Evolutionary conservation across 2,888 invertebrate genomes (phyloP).

Genomic region (Microctonus hyperodae): DNA sequence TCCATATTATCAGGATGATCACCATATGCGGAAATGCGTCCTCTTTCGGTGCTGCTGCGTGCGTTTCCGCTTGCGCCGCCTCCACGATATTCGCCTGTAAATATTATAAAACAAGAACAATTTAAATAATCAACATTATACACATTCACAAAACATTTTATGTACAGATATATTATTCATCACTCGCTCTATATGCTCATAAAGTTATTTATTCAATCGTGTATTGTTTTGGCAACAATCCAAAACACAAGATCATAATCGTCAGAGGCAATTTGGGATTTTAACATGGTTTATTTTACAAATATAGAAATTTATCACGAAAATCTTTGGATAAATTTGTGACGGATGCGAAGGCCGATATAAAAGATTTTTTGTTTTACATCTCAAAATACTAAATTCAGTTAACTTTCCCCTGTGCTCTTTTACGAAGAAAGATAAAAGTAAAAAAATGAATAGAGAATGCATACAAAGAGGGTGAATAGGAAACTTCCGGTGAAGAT

Average conservation of each 20-base stretch:
- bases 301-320: background rate
- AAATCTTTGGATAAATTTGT: conserved; percentile 5
- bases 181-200: background rate
- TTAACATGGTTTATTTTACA: background rate
- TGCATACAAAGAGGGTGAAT: background rate
- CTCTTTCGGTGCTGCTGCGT: conserved; percentile 56
- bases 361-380: background rate
- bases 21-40: conserved; percentile 57
- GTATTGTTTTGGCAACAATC: conserved; percentile 6
- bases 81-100: conserved; percentile 62
- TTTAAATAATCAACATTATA: background rate
- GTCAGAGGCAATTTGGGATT: conserved; percentile 5
- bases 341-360: conserved; percentile 11
- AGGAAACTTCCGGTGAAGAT: background rate
- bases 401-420: too few species aligned
- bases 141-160: background rate
- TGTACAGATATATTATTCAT: background rate
- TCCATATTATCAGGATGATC: conserved; percentile 60
- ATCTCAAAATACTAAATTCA: background rate
- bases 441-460: background rate
- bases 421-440: background rate
- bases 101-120: conserved; percentile 28
- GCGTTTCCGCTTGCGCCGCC: conserved; percentile 57
- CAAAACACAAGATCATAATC: conserved; percentile 15
- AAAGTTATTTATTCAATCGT: conserved; percentile 14